phyloP scores from a whole-genome alignment of 2,113 vertebrate genomes.

The Oncorhynchus kisutch region DNA sequence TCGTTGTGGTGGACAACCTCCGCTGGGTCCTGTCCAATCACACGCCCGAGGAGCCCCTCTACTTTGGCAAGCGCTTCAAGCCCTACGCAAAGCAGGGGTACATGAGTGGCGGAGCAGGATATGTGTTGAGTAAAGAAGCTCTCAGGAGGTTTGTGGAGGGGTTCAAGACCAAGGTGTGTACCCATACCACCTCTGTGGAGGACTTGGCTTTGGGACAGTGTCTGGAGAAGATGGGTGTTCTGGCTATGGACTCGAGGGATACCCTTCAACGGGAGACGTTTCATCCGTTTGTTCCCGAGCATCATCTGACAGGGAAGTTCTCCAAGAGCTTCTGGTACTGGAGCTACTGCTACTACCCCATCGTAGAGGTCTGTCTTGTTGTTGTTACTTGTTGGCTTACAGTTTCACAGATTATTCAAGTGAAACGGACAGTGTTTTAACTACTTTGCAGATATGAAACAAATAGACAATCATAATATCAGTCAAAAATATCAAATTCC shows the following conservation, averaged over 20 bases:
- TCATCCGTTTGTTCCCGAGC: slow-evolving; percentile 74
- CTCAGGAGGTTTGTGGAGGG: slow-evolving; percentile 67
- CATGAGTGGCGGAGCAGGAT: slow-evolving; percentile 79
- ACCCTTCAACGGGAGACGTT: slow-evolving; percentile 70
- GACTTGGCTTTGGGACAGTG: slow-evolving; percentile 78
- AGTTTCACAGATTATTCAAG: neutral
- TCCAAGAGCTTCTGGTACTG: slow-evolving; percentile 80
- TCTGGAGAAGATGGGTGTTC: slow-evolving; percentile 76
- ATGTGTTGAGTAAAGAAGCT: slow-evolving; percentile 75
- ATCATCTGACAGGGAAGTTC: slow-evolving; percentile 70
- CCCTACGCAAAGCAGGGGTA: slow-evolving; percentile 78
- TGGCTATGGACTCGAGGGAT: slow-evolving; percentile 72
- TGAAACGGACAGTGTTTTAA: no score
- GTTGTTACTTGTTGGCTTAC: neutral
- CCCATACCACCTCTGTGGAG: slow-evolving; percentile 69
- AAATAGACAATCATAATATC: neutral
- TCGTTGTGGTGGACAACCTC: slow-evolving; percentile 76
- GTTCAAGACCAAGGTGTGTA: slow-evolving; percentile 64
- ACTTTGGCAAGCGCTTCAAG: slow-evolving; percentile 77
- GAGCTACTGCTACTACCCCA: slow-evolving; percentile 81
- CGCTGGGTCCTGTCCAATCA: slow-evolving; percentile 74
- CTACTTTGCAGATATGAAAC: no score
- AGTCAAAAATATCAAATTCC: neutral
- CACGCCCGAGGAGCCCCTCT: slow-evolving; percentile 68
- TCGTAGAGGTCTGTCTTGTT: slow-evolving; percentile 72